phyloP scores from a whole-genome alignment of 1,140 invertebrate species.

The Caenorhabditis remanei region DNA sequence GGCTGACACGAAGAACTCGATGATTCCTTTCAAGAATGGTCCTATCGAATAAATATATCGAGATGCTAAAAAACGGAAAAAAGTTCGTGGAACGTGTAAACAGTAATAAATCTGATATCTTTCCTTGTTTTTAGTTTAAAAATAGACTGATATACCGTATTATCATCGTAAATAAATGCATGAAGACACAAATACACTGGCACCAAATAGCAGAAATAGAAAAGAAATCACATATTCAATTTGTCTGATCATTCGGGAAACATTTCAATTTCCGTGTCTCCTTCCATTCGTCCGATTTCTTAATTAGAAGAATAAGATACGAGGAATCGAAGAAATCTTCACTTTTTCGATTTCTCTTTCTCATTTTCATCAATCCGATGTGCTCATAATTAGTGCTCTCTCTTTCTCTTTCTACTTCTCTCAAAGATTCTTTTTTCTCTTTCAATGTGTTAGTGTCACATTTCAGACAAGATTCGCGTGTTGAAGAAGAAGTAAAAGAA shows the following conservation, averaged over 20 bases:
- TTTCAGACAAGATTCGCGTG: slow-evolving; percentile 47
- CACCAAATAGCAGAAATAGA: not conserved
- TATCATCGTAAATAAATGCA: too few species aligned
- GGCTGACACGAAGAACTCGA: too few species aligned
- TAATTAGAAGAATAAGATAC: slow-evolving; percentile 10
- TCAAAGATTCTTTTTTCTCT: slow-evolving; percentile 20
- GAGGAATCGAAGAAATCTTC: not conserved
- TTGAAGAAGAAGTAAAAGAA: not conserved
- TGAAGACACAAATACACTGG: too few species aligned
- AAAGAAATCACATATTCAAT: not conserved
- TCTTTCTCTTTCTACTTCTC: not conserved
- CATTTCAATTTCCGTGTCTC: slow-evolving; percentile 23
- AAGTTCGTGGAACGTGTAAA: too few species aligned
- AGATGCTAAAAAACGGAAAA: too few species aligned
- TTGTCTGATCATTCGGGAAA: not conserved
- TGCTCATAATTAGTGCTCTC: slow-evolving; percentile 50
- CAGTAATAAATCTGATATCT: too few species aligned
- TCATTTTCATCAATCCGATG: slow-evolving; percentile 5
- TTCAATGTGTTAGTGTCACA: slow-evolving; percentile 55
- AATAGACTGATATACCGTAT: too few species aligned
- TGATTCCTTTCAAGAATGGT: too few species aligned
- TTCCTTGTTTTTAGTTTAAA: too few species aligned
- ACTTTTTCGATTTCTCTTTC: slow-evolving; percentile 16
- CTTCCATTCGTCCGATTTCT: not conserved
- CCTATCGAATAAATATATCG: too few species aligned